Percentiles rank a stretch among this genome's conserved stretches.
These are phyloP conservation scores for Parthenolecanium corni DNA, from an alignment of 2,888 invertebrate species.

Conservation along the genomic window DNA sequence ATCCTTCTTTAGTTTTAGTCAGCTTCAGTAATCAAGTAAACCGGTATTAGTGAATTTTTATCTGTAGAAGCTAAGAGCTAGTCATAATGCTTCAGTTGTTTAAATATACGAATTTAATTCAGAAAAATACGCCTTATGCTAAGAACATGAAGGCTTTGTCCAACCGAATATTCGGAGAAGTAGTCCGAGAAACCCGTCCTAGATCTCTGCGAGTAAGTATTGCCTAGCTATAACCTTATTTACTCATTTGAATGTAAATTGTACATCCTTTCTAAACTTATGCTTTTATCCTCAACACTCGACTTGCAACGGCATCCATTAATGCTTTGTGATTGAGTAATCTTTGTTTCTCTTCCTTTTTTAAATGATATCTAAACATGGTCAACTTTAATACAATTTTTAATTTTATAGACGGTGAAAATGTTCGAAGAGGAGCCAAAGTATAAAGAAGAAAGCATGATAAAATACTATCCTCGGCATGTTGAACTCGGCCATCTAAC, in stretches of 20 bases:
- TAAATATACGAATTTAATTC: slow-evolving; percentile 57
- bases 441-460: slow-evolving; percentile 57
- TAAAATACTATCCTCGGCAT: slow-evolving; percentile 78
- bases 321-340: no score
- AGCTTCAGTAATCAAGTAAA: no score
- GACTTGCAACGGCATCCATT: no score
- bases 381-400: background rate
- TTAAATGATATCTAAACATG: no score
- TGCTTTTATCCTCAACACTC: no score
- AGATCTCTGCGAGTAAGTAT: slow-evolving; percentile 56
- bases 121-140: slow-evolving; percentile 65
- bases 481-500: slow-evolving; percentile 62
- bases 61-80: no score
- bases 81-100: slow-evolving; percentile 29
- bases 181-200: slow-evolving; percentile 58
- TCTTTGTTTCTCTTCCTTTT: no score
- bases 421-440: slow-evolving; percentile 65
- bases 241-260: no score
- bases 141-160: slow-evolving; percentile 73
- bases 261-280: no score
- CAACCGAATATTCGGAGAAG: slow-evolving; percentile 80
- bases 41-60: no score
- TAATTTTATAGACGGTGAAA: slow-evolving; percentile 49
- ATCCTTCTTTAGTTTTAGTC: no score
- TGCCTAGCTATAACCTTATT: no score